phyloP scores from a whole-genome alignment of 1,140 invertebrate species.

The Rhynchophorus ferrugineus region DNA sequence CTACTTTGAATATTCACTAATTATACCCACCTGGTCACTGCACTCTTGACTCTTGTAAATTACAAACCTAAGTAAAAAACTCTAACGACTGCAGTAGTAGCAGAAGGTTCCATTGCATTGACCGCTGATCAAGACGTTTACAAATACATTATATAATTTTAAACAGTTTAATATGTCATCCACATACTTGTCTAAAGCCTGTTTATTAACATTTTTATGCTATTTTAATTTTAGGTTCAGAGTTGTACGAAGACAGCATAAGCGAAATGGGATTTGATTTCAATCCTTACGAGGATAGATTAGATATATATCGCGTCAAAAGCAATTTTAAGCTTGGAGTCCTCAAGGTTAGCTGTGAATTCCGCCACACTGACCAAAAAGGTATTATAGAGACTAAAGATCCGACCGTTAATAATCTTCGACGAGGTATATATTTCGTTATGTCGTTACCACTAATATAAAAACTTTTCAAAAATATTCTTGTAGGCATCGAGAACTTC shows the following conservation, averaged over 20 bases:
- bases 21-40: too few relatives aligned
- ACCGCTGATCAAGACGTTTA: too few relatives aligned
- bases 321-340: constrained; percentile 40
- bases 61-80: too few relatives aligned
- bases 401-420: constrained; percentile 37
- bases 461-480: neutral
- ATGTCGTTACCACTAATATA: too few relatives aligned
- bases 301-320: constrained; percentile 38
- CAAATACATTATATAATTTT: too few relatives aligned
- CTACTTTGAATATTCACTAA: too few relatives aligned
- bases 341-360: constrained; percentile 41
- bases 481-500: constrained; percentile 41
- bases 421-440: constrained; percentile 24
- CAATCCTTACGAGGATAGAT: constrained; percentile 44
- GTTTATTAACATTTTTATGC: too few relatives aligned
- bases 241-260: constrained; percentile 31
- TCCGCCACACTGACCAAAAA: constrained; percentile 41
- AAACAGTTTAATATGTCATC: too few relatives aligned
- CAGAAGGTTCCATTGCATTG: too few relatives aligned
- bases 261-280: constrained; percentile 43
- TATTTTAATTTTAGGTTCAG: constrained; percentile 23
- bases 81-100: too few relatives aligned
- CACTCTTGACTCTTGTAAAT: too few relatives aligned
- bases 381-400: constrained; percentile 41
- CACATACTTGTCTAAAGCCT: too few relatives aligned